phyloP scores from a whole-genome alignment of 2,113 vertebrate genomes.

The Picathartes gymnocephalus region DNA sequence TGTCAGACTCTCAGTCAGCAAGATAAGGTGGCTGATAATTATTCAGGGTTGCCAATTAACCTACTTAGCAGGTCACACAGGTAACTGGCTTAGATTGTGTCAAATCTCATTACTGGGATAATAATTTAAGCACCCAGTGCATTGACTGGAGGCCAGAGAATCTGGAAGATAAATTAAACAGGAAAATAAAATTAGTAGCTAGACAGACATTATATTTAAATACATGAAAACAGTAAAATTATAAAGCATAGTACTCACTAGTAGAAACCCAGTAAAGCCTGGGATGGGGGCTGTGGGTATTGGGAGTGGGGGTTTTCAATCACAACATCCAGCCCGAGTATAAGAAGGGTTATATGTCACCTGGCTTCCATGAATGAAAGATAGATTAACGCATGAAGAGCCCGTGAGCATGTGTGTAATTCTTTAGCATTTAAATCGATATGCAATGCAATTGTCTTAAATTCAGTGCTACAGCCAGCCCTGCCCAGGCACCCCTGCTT shows the following conservation, averaged over 20 bases:
- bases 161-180: not conserved
- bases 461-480: not conserved
- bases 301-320: not conserved
- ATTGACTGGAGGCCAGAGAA: constrained; percentile 24
- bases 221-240: not conserved
- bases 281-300: not conserved
- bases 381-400: not conserved
- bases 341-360: not conserved
- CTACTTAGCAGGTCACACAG: constrained; percentile 57
- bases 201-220: not conserved
- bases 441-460: not conserved
- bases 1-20: not conserved
- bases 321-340: not conserved
- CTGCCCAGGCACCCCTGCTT: not conserved
- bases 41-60: constrained; percentile 60
- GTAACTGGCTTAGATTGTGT: constrained; percentile 57
- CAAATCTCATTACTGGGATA: constrained; percentile 54
- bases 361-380: not conserved
- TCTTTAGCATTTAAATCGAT: not conserved
- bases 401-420: not conserved
- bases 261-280: not conserved
- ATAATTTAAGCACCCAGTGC: constrained; percentile 51
- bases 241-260: not conserved
- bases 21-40: constrained; percentile 27
- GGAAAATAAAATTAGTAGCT: not conserved